A percentile compares a stretch with the other conserved stretches of the same genome.
Conservation (phyloP, 2,888 invertebrate genomes). For the Rhagium mordax region DNA sequence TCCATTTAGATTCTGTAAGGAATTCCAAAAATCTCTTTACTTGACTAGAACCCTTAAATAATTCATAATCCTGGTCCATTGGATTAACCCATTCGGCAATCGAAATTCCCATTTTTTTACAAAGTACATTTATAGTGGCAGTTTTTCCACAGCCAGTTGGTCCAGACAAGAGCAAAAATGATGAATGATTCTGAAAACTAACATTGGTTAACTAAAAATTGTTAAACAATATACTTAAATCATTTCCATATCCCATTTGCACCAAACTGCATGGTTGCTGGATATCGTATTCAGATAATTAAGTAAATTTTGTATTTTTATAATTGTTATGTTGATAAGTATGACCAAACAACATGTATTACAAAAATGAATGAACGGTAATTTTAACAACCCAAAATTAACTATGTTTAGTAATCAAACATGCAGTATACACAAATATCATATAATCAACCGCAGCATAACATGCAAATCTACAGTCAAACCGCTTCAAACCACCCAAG, state of each 20-base stretch:
- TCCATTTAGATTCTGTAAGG: constrained; percentile 84
- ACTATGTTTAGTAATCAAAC: too few species aligned
- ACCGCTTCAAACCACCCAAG: too few species aligned
- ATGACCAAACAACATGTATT: too few species aligned
- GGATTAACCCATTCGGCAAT: constrained; percentile 90
- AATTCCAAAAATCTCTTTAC: constrained; percentile 83
- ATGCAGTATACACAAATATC: too few species aligned
- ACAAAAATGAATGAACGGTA: too few species aligned
- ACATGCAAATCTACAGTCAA: too few species aligned
- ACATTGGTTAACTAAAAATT: constrained; percentile 3
- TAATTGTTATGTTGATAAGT: too few species aligned
- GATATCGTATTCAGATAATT: too few species aligned
- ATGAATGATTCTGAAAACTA: constrained; percentile 64
- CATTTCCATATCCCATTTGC: not conserved
- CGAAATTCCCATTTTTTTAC: constrained; percentile 74
- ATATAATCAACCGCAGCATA: too few species aligned
- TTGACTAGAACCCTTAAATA: constrained; percentile 74
- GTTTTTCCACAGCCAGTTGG: constrained; percentile 92
- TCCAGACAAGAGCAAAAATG: constrained; percentile 83
- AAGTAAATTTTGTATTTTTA: too few species aligned
- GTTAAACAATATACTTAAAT: not conserved
- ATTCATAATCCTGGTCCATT: constrained; percentile 77
- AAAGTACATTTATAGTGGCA: constrained; percentile 78
- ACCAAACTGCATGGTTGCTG: not conserved
- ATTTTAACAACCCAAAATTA: too few species aligned